These are phyloP conservation scores for Acleris emargana DNA, from an alignment of 2,888 invertebrate genomes.

Conservation along the genomic window DNA sequence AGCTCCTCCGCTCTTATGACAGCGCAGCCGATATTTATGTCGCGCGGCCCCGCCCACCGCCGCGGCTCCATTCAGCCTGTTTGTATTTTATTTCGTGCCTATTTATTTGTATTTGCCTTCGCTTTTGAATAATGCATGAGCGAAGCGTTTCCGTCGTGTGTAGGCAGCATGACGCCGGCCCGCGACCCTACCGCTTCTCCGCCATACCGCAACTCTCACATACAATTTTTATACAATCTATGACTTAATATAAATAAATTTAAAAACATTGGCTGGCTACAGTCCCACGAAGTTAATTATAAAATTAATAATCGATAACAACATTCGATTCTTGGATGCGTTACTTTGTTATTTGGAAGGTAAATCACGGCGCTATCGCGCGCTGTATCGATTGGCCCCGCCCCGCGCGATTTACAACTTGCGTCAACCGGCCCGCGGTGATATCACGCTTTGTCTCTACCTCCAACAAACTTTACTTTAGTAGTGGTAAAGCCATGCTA, in stretches of 20 bases:
- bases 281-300: slow-evolving; percentile 70
- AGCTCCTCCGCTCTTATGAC: slow-evolving; percentile 77
- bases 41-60: slow-evolving; percentile 78
- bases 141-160: slow-evolving; percentile 81
- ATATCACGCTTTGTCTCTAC: slow-evolving; percentile 55
- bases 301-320: slow-evolving; percentile 72
- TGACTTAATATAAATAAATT: slow-evolving; percentile 21
- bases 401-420: slow-evolving; percentile 62
- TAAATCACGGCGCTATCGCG: slow-evolving; percentile 69
- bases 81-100: slow-evolving; percentile 82
- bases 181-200: slow-evolving; percentile 52
- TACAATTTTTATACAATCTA: slow-evolving; percentile 2
- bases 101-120: slow-evolving; percentile 83
- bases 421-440: slow-evolving; percentile 63
- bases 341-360: slow-evolving; percentile 69
- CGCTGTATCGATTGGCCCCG: slow-evolving; percentile 55
- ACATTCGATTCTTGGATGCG: slow-evolving; percentile 63
- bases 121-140: slow-evolving; percentile 82
- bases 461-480: too few species aligned
- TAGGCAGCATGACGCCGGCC: slow-evolving; percentile 82
- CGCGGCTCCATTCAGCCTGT: slow-evolving; percentile 81
- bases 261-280: slow-evolving; percentile 28
- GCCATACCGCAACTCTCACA: slow-evolving; percentile 38
- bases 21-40: slow-evolving; percentile 80
- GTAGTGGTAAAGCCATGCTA: too few species aligned